phyloP scores from a whole-genome alignment of 1,140 invertebrate species.

The Goniozus legneri region DNA sequence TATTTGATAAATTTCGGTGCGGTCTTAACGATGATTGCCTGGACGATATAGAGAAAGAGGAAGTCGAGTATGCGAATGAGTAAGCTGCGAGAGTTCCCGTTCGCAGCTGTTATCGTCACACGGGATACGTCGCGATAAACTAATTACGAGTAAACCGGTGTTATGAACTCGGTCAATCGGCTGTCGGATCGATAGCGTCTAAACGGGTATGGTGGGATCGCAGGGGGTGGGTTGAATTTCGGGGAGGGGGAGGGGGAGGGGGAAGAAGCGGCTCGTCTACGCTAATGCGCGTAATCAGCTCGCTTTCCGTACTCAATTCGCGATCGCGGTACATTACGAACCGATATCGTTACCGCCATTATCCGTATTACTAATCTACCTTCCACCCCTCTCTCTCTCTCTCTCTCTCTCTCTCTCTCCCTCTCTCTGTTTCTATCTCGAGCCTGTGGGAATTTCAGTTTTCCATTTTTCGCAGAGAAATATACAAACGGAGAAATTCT shows the following conservation, averaged over 20 bases:
- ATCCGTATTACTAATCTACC: constrained; percentile 14
- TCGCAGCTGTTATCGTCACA: no score
- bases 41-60: no score
- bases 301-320: constrained; percentile 11
- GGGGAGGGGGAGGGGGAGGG: background rate
- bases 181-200: no score
- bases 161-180: no score
- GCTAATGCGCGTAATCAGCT: constrained; percentile 17
- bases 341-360: constrained; percentile 22
- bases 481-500: background rate
- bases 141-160: no score
- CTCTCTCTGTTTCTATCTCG: background rate
- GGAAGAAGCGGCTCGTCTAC: background rate
- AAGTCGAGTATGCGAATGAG: no score
- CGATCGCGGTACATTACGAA: constrained; percentile 1
- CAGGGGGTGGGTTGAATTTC: background rate
- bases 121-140: no score
- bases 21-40: no score
- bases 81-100: no score
- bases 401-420: no score
- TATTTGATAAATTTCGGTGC: no score
- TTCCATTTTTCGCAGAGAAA: background rate
- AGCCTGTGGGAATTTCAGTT: no score
- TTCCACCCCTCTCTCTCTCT: background rate
- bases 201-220: background rate